Base-by-base conservation (phyloP, 2,113 vertebrate genomes). In the Phycodurus eques region DNA sequence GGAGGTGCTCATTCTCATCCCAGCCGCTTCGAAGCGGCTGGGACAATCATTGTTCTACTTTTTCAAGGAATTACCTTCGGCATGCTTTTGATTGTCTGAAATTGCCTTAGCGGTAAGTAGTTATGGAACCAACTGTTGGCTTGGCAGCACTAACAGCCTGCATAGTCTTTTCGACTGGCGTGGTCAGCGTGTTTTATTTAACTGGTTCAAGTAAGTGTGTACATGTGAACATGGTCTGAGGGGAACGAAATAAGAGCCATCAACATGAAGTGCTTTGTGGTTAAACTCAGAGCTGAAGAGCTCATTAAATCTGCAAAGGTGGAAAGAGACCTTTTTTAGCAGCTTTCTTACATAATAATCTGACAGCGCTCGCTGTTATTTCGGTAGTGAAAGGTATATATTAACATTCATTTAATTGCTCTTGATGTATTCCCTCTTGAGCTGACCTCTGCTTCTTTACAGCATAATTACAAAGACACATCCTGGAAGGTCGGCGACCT, bases 391-490 rank as follows among this genome's bases (percentile, higher is more conserved):
- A 44, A 46, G 75, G 75, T 81, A 81, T 81, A 79, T 76, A 82
- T 88, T 82, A 86, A 81, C 81, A 80, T 85, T 88, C 78, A 89
- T 88, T 88, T 85, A 86, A 86, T 85, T 83, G 80, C 72, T 74
- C 83, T 74, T 33, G 39, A 60, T 84, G 70, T 83, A 82, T 84
- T 80, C 79, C 69, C 69, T 71, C 69, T 82, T 61, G 80, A 79
- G 86, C 85, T 86, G 84, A 88, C 80, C 88, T 85, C 67, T 42
- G 57, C 75, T 73, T 69, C 72, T 81, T 79, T 80, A 82, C 80
- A 75, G 70, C 69, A 64, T 87, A 87, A 91, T 91, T 88, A 86
- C 72, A 0, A n/a, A 76, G 67, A 83, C 77, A 76, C 73, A 70
- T 81, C 67, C 71, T 81, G 83, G 87, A 74, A 86, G 88, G 88